Evolutionary conservation across 2,888 invertebrate species (phyloP), one percentile per base, ranked within the genome.

Genomic region (Aricia artaxerxes): DNA sequence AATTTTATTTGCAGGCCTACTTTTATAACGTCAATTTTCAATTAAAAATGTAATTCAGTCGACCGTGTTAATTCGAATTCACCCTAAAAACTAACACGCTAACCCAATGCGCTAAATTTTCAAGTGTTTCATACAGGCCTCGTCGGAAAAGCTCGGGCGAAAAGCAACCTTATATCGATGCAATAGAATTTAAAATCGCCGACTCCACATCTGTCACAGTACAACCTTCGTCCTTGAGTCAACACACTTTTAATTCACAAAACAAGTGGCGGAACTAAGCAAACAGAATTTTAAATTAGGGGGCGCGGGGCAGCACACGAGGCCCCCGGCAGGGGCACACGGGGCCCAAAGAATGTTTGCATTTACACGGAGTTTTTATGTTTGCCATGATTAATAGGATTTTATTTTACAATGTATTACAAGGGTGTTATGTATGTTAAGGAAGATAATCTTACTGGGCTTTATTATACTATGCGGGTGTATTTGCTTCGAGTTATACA

Each of bases 271-370:
- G 57, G 76, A 77, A 79, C 75, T 81, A 78, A 60, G 77, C 82
- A 81, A 82, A 82, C 80, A 82, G 75, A 73, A 69, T 73, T 78
- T 78, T 80, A 80, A 81, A 81, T 80, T 82, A 79, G 78, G 73
- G 73, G 73, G 44, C n/a, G 40, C 44, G 75, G n/a, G 49, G 9
- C 44, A 49, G 44, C 44, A 49, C 44, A 49, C 9, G 44, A 49
- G 31, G 69, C 69, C 31, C 64, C 64, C 11, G 64, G 31, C 16
- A 69, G 69, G 35, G 69, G 69, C 69, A 69, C 13, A 69, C 35
- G 35, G 11, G 35, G 35, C 31, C 38, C 7, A 9, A n/a, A 11
- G 64, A 11, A 31, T 64, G 31, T 64, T 69, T 38, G 69, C 35
- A 35, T 69, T 69, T 35, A 69, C 69, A 69, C 69, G 16, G 64